These are phyloP conservation scores for Meteorus colon DNA, from an alignment of 2,888 invertebrate species.

Conservation along the genomic window DNA sequence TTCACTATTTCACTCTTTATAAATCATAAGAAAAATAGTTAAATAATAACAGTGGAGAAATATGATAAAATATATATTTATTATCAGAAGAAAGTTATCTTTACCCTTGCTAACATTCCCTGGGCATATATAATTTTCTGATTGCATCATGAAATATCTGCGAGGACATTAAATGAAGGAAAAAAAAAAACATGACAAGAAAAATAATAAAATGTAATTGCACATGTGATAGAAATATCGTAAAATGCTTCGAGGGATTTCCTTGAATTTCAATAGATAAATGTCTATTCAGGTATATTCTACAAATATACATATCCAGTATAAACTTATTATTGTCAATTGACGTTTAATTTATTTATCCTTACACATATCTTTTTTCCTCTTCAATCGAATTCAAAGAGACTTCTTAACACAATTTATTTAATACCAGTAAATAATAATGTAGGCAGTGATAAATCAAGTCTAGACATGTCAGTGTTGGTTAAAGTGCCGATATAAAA, in stretches of 20 bases:
- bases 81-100: not conserved
- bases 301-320: constrained; percentile 18
- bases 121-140: not conserved
- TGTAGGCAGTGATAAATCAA: not conserved
- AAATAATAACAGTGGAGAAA: not conserved
- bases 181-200: not conserved
- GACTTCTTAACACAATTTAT: not conserved
- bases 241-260: constrained; percentile 17
- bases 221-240: constrained; percentile 23
- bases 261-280: constrained; percentile 33
- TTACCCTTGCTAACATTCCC: not conserved
- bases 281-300: not conserved
- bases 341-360: constrained; percentile 24
- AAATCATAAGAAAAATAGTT: not conserved
- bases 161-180: not conserved
- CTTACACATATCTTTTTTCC: not conserved
- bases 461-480: not conserved
- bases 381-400: not conserved
- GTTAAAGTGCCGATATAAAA: not conserved
- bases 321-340: not conserved
- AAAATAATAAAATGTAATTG: constrained; percentile 13
- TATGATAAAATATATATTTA: not conserved
- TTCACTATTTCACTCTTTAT: not conserved
- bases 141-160: not conserved
- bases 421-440: not conserved